Conservation (phyloP, 2,113 vertebrate species). For the Menura novaehollandiae region DNA sequence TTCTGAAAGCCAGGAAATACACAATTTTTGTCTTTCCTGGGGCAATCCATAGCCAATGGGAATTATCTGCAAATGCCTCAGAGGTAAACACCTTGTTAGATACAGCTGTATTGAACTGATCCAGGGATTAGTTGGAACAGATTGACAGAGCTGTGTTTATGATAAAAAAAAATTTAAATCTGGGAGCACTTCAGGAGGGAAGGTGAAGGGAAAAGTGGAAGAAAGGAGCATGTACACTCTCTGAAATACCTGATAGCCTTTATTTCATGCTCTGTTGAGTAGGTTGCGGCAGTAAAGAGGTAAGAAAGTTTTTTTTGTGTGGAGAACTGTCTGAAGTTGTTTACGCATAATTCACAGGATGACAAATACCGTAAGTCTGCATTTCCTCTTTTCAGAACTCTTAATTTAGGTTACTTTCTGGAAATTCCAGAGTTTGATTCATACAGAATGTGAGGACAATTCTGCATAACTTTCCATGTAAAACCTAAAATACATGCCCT, state of each 20-base stretch:
- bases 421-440: neutral
- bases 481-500: neutral
- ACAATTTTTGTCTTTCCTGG: neutral
- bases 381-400: neutral
- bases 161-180: neutral
- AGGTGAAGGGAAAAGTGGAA: neutral
- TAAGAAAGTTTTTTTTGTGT: neutral
- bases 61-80: neutral
- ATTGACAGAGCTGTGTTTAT: neutral
- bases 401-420: neutral
- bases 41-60: neutral
- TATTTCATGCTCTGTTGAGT: neutral
- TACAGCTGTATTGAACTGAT: neutral
- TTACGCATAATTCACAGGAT: neutral
- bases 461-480: neutral
- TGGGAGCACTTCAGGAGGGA: neutral
- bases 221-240: neutral
- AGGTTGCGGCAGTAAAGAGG: neutral
- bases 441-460: neutral
- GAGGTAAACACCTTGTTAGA: conserved; percentile 3
- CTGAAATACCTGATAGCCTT: neutral
- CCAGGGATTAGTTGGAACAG: neutral
- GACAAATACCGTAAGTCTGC: neutral
- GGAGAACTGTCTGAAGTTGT: neutral
- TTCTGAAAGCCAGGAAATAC: neutral